Evolutionary conservation across 37 sponge, comb jelly and placozoan species (phyloP).

Genomic region (Agelas oroides): DNA sequence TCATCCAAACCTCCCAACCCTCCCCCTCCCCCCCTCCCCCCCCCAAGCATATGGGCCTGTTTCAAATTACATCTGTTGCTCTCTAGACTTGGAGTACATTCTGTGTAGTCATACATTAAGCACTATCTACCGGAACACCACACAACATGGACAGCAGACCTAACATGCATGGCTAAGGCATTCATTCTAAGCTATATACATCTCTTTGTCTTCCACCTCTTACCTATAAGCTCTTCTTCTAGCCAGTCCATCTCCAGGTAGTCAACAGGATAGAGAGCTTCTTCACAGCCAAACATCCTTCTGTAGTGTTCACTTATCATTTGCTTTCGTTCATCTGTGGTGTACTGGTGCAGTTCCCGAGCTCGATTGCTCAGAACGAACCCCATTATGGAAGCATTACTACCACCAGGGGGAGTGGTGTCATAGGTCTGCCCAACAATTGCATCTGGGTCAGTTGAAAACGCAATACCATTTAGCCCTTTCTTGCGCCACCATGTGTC

Average conservation of each 20-base stretch:
- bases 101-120: too few relatives aligned
- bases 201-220: too few relatives aligned
- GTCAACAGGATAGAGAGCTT: neutral
- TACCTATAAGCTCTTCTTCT: neutral
- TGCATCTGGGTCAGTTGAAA: neutral
- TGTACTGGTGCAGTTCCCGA: constrained; percentile 13
- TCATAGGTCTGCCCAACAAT: constrained; percentile 27
- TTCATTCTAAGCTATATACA: too few relatives aligned
- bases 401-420: neutral
- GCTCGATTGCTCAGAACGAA: constrained; percentile 30
- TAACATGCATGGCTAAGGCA: too few relatives aligned
- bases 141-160: too few relatives aligned
- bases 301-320: neutral
- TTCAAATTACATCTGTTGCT: too few relatives aligned
- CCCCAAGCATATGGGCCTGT: too few relatives aligned
- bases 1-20: too few relatives aligned
- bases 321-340: neutral
- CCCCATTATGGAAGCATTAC: constrained; percentile 20
- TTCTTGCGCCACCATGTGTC: constrained; percentile 24
- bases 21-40: too few relatives aligned
- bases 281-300: neutral
- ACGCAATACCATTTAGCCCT: constrained; percentile 23
- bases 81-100: too few relatives aligned
- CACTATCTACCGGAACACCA: too few relatives aligned
- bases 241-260: constrained; percentile 16